Evolutionary conservation across 2,797 vertebrate species (phyloP), one percentile per base, ranked within the genome.

Genomic region (Benthosema pterotum): DNA sequence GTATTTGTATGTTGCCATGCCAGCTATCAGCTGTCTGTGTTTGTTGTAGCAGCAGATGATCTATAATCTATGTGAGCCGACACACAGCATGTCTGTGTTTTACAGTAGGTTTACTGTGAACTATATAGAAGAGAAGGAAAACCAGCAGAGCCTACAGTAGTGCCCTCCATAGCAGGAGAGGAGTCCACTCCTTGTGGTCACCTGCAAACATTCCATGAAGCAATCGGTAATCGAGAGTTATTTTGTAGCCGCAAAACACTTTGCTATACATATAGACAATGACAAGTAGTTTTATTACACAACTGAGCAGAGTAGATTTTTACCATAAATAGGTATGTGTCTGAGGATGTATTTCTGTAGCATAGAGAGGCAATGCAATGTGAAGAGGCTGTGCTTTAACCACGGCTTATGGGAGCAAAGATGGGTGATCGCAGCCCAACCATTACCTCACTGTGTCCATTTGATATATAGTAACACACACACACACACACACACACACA

Each of bases 171-270:
- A 8, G 62, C 32, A 17, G 9, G 18, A 64, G 19, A 51, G 42
- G 52, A 58, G 65, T 49, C 50, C 46, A 54, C 52, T 32, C 57
- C 49, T 61, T 64, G 71, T 49, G 55, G 59, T 55, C 17, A 43
- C 47, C 60, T 71, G 65, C 32, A 82, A 72, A 84, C 87, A 86
- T 87, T 89, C 87, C 85, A 82, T 25, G 18, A 72, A 78, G 55
- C 42, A 25, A 74, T 67, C 14, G n/a, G 60, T 25, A 17, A 53
- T 28, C 11, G 56, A 57, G 55, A 32, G 32, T 38, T 43, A 32
- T 18, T 72, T 56, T 49, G 60, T 38, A 54, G 42, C 57, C 63
- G 38, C 46, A 15, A 61, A 67, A n/a, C 2, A 2, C 43, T 45
- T 57, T 61, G 18, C 22, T 57, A 14, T 60, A 11, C 68, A 50